Evolutionary conservation across 1,140 invertebrate genomes (phyloP).

Genomic region (Zaprionus vittiger): DNA sequence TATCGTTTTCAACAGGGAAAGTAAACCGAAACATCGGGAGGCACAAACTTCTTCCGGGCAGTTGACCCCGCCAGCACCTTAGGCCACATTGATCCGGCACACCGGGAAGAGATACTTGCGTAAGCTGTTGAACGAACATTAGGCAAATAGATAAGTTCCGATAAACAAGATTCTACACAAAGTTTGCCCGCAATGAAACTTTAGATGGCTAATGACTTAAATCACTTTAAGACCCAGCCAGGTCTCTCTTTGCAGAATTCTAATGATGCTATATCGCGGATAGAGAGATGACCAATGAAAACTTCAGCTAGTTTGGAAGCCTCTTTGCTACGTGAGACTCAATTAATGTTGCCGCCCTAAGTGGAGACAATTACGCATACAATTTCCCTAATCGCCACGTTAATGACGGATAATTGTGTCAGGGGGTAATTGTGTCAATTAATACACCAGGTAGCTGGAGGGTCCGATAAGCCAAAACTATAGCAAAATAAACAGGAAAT

Average conservation of each 20-base stretch:
- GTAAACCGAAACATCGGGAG: neutral
- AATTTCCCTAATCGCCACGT: constrained; percentile 9
- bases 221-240: constrained; percentile 67
- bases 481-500: neutral
- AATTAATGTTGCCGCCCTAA: constrained; percentile 17
- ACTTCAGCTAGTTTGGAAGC: neutral
- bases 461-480: constrained; percentile 1
- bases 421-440: constrained; percentile 13
- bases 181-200: constrained; percentile 55
- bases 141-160: constrained; percentile 51
- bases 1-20: neutral
- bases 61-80: neutral
- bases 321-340: neutral
- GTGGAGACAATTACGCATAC: constrained; percentile 26
- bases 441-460: neutral
- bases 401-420: constrained; percentile 15
- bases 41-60: neutral
- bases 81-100: neutral
- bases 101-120: constrained; percentile 9
- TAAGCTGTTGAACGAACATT: constrained; percentile 45
- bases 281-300: neutral
- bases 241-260: constrained; percentile 28
- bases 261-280: constrained; percentile 23
- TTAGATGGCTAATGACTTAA: constrained; percentile 61
- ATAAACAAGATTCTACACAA: constrained; percentile 35